A percentile compares a stretch with the other conserved stretches of the same genome.
phyloP scores from a whole-genome alignment of 30 jellyfish, hydroid and myxozoan species.

The Aurelia sp. region DNA sequence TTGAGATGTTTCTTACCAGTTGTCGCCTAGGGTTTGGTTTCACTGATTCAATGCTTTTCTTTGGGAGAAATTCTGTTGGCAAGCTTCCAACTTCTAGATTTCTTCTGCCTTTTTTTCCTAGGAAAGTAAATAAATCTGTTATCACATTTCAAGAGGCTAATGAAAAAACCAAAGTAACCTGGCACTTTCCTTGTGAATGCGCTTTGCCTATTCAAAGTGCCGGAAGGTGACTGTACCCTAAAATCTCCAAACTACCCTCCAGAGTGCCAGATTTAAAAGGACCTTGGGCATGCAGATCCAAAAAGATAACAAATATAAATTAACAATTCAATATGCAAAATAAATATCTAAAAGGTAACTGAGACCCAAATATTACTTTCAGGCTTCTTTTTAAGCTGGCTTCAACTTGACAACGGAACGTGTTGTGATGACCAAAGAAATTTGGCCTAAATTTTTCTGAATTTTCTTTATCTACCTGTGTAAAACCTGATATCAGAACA shows the following conservation, averaged over 20 bases:
- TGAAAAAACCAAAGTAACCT: background rate
- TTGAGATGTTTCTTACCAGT: background rate
- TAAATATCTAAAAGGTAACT: too few relatives aligned
- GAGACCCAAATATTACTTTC: too few relatives aligned
- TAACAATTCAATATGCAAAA: too few relatives aligned
- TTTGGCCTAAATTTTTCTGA: slow-evolving; percentile 24
- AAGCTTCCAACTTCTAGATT: slow-evolving; percentile 51
- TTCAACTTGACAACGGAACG: too few relatives aligned
- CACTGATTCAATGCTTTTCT: slow-evolving; percentile 31
- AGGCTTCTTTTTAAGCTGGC: too few relatives aligned
- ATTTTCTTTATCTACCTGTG: background rate
- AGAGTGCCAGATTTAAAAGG: background rate
- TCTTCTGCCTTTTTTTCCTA: slow-evolving; percentile 49
- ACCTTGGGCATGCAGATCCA: too few relatives aligned
- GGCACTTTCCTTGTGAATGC: background rate
- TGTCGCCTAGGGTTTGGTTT: slow-evolving; percentile 61
- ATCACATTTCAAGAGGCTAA: background rate
- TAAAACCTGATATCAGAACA: background rate
- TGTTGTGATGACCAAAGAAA: too few relatives aligned
- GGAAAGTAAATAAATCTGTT: slow-evolving; percentile 1
- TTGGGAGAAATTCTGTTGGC: slow-evolving; percentile 55
- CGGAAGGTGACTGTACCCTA: background rate
- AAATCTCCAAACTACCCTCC: background rate
- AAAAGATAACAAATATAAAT: background rate
- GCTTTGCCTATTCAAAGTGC: background rate